Base-by-base conservation (phyloP, 92 coral and sea anemone species). In the Ricordea florida region DNA sequence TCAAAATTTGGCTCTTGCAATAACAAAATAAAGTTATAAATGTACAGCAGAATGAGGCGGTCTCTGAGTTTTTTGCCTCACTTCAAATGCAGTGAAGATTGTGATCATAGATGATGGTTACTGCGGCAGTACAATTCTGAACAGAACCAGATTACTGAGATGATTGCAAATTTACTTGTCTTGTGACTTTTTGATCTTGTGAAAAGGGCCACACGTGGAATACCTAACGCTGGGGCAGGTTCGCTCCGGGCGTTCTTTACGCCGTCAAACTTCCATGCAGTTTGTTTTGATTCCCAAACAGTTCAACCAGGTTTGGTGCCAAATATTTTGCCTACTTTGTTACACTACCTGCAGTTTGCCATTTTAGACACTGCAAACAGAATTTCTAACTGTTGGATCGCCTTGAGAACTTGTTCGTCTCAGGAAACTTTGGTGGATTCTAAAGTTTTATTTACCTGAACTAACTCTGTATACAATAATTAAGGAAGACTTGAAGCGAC, bases 111-210 rank as follows among this genome's bases (percentile, higher is more conserved):
- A n/a, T n/a, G n/a, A n/a, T n/a, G n/a, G n/a, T n/a, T n/a, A n/a
- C n/a, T n/a, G n/a, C n/a, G n/a, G n/a, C n/a, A 66, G 74, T 47
- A 69, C 46, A 22, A 43, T 44, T 43, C 56, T 17, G 51, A 9
- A 25, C 76, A 11, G 76, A 62, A 30, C 24, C 36, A 69, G 32
- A 53, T 51, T 66, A 35, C n/a, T n/a, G n/a, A n/a, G n/a, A 36
- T 51, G 10, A 40, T 10, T 38, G 64, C 15, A 27, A 69, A 55
- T 36, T 69, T 69, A 35, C n/a, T n/a, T n/a, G 48, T 38, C 28
- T 52, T 21, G 24, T 64, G 76, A 52, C 76, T 69, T 69, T n/a
- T 69, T 69, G 76, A 55, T 69, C 76, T 13, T 23, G 38, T 69
- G 64, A 69, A 51, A 22, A 53, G 10, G 25, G 20, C 20, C 63